Conservation (phyloP, 1,140 invertebrate species). For the Drosophila sp. region DNA sequence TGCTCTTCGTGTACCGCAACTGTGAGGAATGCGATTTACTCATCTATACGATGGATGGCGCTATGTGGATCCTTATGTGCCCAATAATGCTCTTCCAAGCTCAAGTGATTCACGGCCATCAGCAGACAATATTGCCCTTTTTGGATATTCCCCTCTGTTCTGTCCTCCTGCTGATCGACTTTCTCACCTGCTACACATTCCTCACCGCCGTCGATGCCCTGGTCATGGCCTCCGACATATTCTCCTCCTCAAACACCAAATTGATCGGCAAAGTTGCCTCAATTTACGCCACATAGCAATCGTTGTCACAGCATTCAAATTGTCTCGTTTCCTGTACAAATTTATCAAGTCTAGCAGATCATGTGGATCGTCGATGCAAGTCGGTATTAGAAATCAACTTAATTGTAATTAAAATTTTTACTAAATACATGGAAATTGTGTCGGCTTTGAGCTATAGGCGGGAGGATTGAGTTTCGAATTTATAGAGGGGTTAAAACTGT, state of each 20-base stretch:
- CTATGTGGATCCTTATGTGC: slow-evolving; percentile 13
- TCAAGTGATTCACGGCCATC: slow-evolving; percentile 48
- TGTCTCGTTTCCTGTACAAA: not conserved
- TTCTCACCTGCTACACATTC: slow-evolving; percentile 35
- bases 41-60: not conserved
- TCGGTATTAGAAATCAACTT: not conserved
- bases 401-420: not conserved
- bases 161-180: slow-evolving; percentile 51
- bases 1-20: not conserved
- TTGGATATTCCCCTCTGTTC: slow-evolving; percentile 52
- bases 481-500: no score
- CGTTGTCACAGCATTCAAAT: not conserved
- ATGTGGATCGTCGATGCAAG: not conserved
- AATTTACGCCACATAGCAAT: not conserved
- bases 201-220: slow-evolving; percentile 12
- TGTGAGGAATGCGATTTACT: not conserved
- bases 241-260: not conserved
- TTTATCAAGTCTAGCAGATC: not conserved
- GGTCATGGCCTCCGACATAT: not conserved
- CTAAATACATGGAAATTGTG: no score
- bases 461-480: no score
- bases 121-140: not conserved
- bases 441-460: no score
- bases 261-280: not conserved
- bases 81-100: slow-evolving; percentile 57